Conservation (phyloP, 2,888 invertebrate genomes). For the Branchellion lobata region DNA sequence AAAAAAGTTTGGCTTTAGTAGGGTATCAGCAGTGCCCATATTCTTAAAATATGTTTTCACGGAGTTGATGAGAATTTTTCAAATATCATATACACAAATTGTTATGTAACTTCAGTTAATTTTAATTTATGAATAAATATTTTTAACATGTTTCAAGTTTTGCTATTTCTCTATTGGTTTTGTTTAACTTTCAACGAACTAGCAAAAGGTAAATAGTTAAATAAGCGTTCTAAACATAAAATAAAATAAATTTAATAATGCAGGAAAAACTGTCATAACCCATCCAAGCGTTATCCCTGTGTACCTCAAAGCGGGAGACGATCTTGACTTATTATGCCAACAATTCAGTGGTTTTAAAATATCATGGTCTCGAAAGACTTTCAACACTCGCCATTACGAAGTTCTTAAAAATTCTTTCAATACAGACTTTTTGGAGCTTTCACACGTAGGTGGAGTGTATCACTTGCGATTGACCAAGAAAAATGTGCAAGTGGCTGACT, state of each 20-base stretch:
- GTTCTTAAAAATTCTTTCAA: constrained; percentile 26
- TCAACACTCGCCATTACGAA: constrained; percentile 14
- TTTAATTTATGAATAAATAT: background rate
- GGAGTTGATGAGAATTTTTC: background rate
- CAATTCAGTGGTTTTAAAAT: constrained; percentile 35
- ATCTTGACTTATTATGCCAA: constrained; percentile 36
- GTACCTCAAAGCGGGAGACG: constrained; percentile 35
- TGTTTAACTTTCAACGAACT: background rate
- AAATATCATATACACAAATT: background rate
- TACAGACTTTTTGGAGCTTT: background rate
- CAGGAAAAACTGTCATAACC: constrained; percentile 34
- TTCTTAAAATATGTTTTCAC: constrained; percentile 5
- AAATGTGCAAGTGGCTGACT: constrained; percentile 17
- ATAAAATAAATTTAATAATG: background rate
- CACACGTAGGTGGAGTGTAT: constrained; percentile 13
- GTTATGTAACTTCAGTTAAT: background rate
- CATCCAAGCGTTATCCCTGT: constrained; percentile 34
- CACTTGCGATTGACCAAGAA: constrained; percentile 33
- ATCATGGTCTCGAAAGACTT: constrained; percentile 20
- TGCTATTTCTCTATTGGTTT: constrained; percentile 22
- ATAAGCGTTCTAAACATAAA: background rate
- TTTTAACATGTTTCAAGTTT: constrained; percentile 22
- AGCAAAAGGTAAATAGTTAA: constrained; percentile 11
- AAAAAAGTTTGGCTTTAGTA: background rate
- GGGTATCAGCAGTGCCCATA: too few relatives aligned